These are phyloP conservation scores for Leptarthrus brevirostris DNA, from an alignment of 2,888 invertebrate species.

Conservation along the genomic window DNA sequence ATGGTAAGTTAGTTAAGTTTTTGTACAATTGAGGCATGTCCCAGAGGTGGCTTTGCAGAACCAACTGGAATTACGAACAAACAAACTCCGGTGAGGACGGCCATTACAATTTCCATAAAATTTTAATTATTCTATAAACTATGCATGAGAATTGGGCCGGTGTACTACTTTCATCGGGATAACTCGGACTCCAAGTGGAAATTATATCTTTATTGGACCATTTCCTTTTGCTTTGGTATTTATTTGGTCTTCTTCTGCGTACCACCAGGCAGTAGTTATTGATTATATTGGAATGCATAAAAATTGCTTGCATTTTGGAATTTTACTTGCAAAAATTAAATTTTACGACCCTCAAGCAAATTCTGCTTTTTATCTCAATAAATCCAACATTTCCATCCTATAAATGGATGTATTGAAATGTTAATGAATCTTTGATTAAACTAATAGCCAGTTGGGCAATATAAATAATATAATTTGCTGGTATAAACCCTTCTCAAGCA, in stretches of 20 bases:
- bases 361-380: too few species aligned
- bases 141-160: slow-evolving; percentile 11
- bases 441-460: too few species aligned
- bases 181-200: not conserved
- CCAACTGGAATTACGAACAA: slow-evolving; percentile 29
- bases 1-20: too few species aligned
- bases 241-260: not conserved
- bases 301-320: slow-evolving; percentile 27
- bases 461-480: too few species aligned
- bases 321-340: slow-evolving; percentile 31
- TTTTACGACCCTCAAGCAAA: not conserved
- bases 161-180: slow-evolving; percentile 1
- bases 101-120: slow-evolving; percentile 43
- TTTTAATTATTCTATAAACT: slow-evolving; percentile 36
- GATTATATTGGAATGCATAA: slow-evolving; percentile 24
- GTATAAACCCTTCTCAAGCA: too few species aligned
- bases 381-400: too few species aligned
- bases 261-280: slow-evolving; percentile 19
- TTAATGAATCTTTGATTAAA: too few species aligned
- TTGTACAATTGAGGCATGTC: too few species aligned
- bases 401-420: too few species aligned
- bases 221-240: not conserved
- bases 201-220: slow-evolving; percentile 38
- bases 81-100: slow-evolving; percentile 28
- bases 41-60: too few species aligned